These are phyloP conservation scores for Cherax quadricarinatus DNA, from an alignment of 1,140 invertebrate genomes.

Conservation along the genomic window DNA sequence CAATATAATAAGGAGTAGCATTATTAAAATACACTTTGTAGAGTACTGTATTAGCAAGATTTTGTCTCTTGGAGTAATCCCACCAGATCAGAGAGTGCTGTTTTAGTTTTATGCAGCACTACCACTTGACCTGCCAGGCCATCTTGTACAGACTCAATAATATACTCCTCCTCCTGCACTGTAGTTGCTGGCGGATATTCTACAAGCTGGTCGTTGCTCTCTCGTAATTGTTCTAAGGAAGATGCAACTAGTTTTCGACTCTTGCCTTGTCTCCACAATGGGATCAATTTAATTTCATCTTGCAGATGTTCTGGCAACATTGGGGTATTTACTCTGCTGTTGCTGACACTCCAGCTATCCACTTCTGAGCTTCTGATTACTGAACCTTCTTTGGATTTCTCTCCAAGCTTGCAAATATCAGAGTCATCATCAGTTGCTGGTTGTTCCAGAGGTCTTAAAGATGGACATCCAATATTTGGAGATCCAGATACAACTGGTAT, in stretches of 20 bases:
- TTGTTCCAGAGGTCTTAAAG: conserved; percentile 33
- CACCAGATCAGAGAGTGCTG: conserved; percentile 67
- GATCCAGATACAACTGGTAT: conserved; percentile 33
- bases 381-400: conserved; percentile 5
- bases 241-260: conserved; percentile 54
- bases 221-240: conserved; percentile 50
- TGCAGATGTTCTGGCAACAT: conserved; percentile 50
- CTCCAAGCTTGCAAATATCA: conserved; percentile 9
- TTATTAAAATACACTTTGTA: too few relatives aligned
- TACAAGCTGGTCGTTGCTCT: conserved; percentile 65
- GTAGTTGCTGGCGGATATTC: conserved; percentile 55
- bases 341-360: conserved; percentile 26
- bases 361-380: conserved; percentile 16
- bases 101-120: conserved; percentile 66
- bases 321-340: conserved; percentile 55
- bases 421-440: background rate
- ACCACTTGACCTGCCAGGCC: conserved; percentile 71
- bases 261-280: conserved; percentile 61
- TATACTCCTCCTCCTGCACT: conserved; percentile 45
- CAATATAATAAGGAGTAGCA: too few relatives aligned
- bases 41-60: background rate
- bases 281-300: conserved; percentile 53
- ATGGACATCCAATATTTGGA: conserved; percentile 7
- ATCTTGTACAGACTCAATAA: conserved; percentile 64
- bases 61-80: conserved; percentile 68